Conservation (phyloP, 2,888 invertebrate species). For the Pycnomerus fuliginosus region DNA sequence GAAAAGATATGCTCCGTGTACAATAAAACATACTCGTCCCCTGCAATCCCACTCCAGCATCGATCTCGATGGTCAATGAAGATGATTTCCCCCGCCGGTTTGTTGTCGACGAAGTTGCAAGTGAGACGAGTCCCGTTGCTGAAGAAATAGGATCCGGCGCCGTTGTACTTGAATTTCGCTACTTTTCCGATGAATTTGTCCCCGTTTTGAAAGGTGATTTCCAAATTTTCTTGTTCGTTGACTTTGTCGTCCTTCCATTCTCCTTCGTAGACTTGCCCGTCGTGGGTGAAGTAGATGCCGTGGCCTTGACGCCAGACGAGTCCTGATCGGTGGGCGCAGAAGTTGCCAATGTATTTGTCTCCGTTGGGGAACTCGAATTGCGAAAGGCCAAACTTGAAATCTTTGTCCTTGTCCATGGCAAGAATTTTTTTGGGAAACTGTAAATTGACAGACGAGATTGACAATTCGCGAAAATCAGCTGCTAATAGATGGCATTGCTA, state of each 20-base stretch:
- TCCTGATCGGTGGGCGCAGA: conserved; percentile 57
- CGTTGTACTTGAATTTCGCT: conserved; percentile 54
- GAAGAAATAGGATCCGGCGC: conserved; percentile 55
- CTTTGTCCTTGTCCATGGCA: too few species aligned
- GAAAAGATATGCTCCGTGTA: conserved; percentile 45
- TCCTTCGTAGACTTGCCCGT: conserved; percentile 60
- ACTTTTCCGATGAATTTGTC: conserved; percentile 55
- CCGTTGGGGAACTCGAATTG: conserved; percentile 59
- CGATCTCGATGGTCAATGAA: conserved; percentile 58
- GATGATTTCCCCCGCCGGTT: conserved; percentile 52
- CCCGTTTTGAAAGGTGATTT: conserved; percentile 53
- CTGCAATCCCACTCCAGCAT: conserved; percentile 52
- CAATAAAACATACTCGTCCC: conserved; percentile 32
- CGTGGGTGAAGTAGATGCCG: conserved; percentile 60
- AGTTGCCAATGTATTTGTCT: conserved; percentile 60
- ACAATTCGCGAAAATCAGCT: too few species aligned
- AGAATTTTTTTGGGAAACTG: too few species aligned
- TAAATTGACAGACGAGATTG: too few species aligned
- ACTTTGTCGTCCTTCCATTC: conserved; percentile 60
- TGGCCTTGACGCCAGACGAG: conserved; percentile 48
- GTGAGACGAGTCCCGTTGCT: conserved; percentile 55
- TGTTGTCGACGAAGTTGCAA: conserved; percentile 57
- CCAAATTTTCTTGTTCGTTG: conserved; percentile 44
- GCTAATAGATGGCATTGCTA: too few species aligned
- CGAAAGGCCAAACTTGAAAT: too few species aligned